A percentile compares a stretch with the other conserved stretches of the same genome.
These are phyloP conservation scores for Lasioglossum malachurum DNA, from an alignment of 2,888 invertebrate species.

Conservation along the genomic window DNA sequence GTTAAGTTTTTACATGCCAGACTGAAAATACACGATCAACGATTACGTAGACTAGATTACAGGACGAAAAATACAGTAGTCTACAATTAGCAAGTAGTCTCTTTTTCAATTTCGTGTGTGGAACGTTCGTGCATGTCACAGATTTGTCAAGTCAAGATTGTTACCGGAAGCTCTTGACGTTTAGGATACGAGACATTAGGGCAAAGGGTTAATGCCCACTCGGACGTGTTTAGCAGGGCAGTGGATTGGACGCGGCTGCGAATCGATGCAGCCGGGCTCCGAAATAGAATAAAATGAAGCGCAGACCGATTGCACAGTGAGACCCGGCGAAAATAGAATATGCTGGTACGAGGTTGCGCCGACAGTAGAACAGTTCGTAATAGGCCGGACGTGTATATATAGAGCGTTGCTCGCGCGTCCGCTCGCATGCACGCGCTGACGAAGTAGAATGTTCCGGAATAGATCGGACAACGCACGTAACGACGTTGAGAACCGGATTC, in stretches of 20 bases:
- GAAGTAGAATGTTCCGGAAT: slow-evolving; percentile 3
- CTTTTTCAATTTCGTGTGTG: background rate
- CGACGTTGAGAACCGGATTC: slow-evolving; percentile 4
- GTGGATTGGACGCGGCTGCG: background rate
- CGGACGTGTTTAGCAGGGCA: background rate
- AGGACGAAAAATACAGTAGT: background rate
- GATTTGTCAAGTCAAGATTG: background rate
- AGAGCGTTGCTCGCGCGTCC: background rate
- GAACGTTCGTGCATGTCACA: background rate
- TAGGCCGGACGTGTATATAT: background rate
- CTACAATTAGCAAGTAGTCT: background rate
- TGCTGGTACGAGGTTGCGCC: background rate
- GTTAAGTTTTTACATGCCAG: too few relatives aligned
- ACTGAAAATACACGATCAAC: too few relatives aligned
- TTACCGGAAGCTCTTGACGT: background rate
- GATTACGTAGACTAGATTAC: background rate
- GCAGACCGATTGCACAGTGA: background rate
- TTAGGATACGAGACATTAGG: background rate
- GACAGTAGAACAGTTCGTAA: background rate
- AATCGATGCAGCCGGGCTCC: background rate
- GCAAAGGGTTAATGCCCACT: background rate
- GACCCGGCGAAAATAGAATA: slow-evolving; percentile 9
- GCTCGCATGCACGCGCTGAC: background rate
- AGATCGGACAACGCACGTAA: background rate
- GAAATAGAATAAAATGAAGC: slow-evolving; percentile 4